Evolutionary conservation across 1,140 invertebrate species (phyloP), one percentile per base, ranked within the genome.

Genomic region (Atta cephalotes): DNA sequence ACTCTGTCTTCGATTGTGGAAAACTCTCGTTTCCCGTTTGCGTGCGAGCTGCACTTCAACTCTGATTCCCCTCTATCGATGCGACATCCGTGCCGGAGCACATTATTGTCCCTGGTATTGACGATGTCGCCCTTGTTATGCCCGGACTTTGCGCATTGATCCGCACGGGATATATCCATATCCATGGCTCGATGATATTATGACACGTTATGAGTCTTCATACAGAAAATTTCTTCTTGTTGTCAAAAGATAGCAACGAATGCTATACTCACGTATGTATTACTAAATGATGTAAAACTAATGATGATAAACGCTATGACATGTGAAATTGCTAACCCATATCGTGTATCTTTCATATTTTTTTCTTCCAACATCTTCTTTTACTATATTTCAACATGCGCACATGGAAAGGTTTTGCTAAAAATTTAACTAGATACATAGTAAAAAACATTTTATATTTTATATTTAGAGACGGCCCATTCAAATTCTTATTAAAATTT

Each of bases 51-150:
- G 63, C 65, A 77, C 62, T 85, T 85, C 74, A 85, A 85, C 74
- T 79, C n/a, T 62, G 76, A 56, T 77, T 85, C 74, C 79, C 62
- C 82, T 56, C 82, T 56, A 65, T 79, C 74, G 72, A 14, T n/a
- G 16, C 68, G 80, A 82, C 68, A 74, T 74, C 25, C 80, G 70
- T 21, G 70, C 39, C 56, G 68, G 28, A 16, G 56, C 39, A 2
- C 70, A 84, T 84, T 63, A 84, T 84, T 84, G 80, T 84, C 80
- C 80, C 80, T 12, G 56, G 28, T 84, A 84, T 84, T 84, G 80
- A 84, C 70, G 80, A 72, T 62, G 70, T 63, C 80, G 80, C 39
- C 56, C 80, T 82, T 84, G 80, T 84, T 84, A 62, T 84, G 39
- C 70, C 39, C 80, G 70, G 70, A 84, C 80, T 84, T 39, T 6